Evolutionary conservation across 2,797 vertebrate species (phyloP), one percentile per base, ranked within the genome.

Genomic region (Rhinichthys osculus): DNA sequence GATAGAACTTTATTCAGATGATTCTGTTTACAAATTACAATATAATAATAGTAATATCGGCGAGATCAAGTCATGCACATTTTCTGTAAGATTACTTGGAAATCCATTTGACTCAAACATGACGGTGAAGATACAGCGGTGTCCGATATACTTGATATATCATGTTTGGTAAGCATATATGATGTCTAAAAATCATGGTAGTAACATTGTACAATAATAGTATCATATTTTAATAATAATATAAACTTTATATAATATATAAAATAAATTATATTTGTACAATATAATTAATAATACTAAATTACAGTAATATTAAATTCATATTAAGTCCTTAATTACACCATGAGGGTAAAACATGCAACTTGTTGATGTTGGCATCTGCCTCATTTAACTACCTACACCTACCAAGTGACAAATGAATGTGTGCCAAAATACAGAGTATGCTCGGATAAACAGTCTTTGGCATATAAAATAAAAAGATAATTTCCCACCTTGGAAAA

Each of bases 1-100:
- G 69, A 85, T 19, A 86, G n/a, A 91, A 90, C 90, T 90, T 88
- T 88, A 87, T 82, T 76, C 17, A 85, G 14, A 38, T 0, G 6
- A 57, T 14, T 62, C 9, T n/a, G 71, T 64, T 74, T 35, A 83
- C 70, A n/a, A 54, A 9, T 74, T 17, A 74, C 70, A 27, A 54
- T 16, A 23, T 3, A n/a, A n/a, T n/a, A n/a, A n/a, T n/a, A n/a
- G 30, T 33, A 52, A 14, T 64, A 23, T 1, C 3, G 1, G 11
- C 5, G 19, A 19, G 47, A 11, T 40, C 5, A 27, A 5, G 42
- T 52, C 30, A 35, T 13, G 19, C 8, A 44, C 16, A 13, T 7
- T 78, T 79, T 66, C 5, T 66, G 9, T 44, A 44, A 33, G 3
- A 47, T 66, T 33, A 30, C 40, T 47, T 64, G 44, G 44, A 47